Percentiles rank a stretch among this genome's conserved stretches.
Conservation (phyloP, 2,888 invertebrate genomes). For the Trilocha varians region DNA sequence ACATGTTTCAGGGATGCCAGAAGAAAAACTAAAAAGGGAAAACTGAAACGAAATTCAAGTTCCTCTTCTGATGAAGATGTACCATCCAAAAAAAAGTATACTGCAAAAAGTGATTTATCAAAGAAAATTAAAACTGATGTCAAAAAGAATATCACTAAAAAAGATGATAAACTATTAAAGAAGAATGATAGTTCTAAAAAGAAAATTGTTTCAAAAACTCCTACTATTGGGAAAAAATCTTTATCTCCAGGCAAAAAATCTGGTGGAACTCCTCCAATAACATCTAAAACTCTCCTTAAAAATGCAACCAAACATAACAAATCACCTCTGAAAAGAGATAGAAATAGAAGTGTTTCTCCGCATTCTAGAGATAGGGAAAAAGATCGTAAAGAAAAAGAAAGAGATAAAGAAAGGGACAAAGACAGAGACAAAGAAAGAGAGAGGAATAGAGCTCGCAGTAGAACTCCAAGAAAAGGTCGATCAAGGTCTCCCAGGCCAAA, state of each 20-base stretch:
- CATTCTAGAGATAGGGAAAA: constrained; percentile 63
- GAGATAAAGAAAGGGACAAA: constrained; percentile 60
- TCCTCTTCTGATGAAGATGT: constrained; percentile 78
- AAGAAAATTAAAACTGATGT: constrained; percentile 58
- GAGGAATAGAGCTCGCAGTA: constrained; percentile 59
- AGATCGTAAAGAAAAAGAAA: constrained; percentile 62
- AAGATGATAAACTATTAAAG: constrained; percentile 56
- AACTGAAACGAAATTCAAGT: constrained; percentile 74
- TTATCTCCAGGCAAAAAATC: constrained; percentile 67
- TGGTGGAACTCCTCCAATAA: constrained; percentile 66
- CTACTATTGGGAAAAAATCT: constrained; percentile 61
- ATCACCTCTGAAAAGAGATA: constrained; percentile 57
- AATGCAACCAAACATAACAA: constrained; percentile 54
- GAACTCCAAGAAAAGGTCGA: constrained; percentile 60
- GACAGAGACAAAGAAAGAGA: constrained; percentile 70
- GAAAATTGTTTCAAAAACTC: constrained; percentile 44
- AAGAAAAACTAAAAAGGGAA: constrained; percentile 67
- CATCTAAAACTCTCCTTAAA: constrained; percentile 54
- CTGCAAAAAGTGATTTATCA: constrained; percentile 41
- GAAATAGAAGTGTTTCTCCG: constrained; percentile 54
- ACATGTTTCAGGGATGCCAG: constrained; percentile 54
- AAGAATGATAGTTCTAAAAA: constrained; percentile 50
- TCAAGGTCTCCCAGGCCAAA: constrained; percentile 59
- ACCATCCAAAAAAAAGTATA: constrained; percentile 67
- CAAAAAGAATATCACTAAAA: constrained; percentile 58